phyloP scores from a whole-genome alignment of 30 jellyfish, hydroid and myxozoan genomes.

The Turritopsis rubra region DNA sequence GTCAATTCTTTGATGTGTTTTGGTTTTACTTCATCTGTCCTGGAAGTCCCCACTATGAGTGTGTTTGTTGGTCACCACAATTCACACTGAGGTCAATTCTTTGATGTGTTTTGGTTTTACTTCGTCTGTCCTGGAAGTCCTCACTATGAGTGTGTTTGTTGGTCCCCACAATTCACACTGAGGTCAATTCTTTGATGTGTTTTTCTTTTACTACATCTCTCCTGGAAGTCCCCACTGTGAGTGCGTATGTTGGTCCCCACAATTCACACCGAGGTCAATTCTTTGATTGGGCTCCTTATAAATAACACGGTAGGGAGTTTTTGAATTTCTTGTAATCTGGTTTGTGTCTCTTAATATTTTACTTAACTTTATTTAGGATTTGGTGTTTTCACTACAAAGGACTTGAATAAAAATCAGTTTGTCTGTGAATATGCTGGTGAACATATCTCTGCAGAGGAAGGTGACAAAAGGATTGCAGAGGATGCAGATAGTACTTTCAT shows the following conservation, averaged over 20 bases:
- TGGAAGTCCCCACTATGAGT: neutral
- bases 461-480: constrained; percentile 48
- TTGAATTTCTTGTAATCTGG: neutral
- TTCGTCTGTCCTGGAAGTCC: neutral
- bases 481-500: constrained; percentile 40
- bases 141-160: neutral
- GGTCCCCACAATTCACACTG: neutral
- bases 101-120: neutral
- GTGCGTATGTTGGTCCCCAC: neutral
- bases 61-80: neutral
- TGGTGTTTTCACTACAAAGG: constrained; percentile 68
- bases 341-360: neutral
- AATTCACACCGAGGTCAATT: neutral
- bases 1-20: neutral
- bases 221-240: neutral
- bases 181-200: neutral
- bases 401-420: constrained; percentile 67
- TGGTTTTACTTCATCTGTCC: neutral
- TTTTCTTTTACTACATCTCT: neutral
- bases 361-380: constrained; percentile 45
- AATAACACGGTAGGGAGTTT: neutral
- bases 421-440: constrained; percentile 96
- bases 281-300: neutral
- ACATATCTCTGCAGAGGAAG: constrained; percentile 50
- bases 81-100: neutral